These are phyloP conservation scores for Danio albolineatus DNA, from an alignment of 2,797 vertebrate species.

Conservation along the genomic window DNA sequence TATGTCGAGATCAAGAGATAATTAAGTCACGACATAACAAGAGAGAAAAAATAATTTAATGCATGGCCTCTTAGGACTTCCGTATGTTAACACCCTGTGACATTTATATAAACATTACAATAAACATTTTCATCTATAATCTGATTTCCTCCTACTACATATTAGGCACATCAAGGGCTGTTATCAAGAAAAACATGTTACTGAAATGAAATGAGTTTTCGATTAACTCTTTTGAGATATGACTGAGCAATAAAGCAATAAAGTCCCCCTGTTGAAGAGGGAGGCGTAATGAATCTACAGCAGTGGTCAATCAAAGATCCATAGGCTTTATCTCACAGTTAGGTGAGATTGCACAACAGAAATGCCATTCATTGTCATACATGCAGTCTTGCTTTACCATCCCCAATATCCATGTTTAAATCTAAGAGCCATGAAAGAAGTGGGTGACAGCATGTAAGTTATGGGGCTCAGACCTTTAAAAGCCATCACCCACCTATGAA, in stretches of 20 bases:
- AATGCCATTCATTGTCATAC: background rate
- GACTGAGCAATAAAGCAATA: constrained; percentile 1
- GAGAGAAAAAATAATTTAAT: too few species aligned
- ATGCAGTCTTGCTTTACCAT: background rate
- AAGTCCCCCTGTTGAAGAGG: background rate
- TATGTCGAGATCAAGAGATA: too few species aligned
- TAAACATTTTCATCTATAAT: too few species aligned
- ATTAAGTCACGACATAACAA: too few species aligned
- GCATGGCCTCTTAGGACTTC: too few species aligned
- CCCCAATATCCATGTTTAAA: background rate
- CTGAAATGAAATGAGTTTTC: constrained; percentile 2
- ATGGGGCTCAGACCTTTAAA: background rate
- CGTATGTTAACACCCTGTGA: too few species aligned
- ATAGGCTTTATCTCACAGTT: constrained; percentile 1
- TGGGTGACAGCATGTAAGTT: constrained; percentile 16
- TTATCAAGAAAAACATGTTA: background rate
- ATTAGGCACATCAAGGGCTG: background rate
- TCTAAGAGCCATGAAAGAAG: background rate
- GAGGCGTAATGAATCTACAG: constrained; percentile 4
- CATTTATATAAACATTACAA: too few species aligned
- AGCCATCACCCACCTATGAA: constrained; percentile 19
- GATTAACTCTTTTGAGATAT: background rate
- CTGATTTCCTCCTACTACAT: too few species aligned
- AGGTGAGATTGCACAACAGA: background rate
- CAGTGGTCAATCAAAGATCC: constrained; percentile 24